Conservation (phyloP, 2,113 vertebrate genomes). For the Alces alces region DNA sequence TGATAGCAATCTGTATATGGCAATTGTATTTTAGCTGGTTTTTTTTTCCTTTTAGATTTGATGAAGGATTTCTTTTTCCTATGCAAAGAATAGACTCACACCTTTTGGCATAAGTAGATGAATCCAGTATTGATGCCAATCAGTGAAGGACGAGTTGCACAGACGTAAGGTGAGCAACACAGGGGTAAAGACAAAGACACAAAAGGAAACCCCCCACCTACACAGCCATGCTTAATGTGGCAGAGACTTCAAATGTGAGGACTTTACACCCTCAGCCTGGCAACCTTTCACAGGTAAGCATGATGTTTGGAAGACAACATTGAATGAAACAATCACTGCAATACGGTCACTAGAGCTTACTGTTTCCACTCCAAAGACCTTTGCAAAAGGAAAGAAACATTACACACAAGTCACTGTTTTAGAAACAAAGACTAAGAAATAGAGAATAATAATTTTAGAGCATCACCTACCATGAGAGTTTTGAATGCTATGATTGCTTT, state of each 20-base stretch:
- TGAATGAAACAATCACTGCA: slow-evolving; percentile 47
- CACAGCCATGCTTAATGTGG: slow-evolving; percentile 54
- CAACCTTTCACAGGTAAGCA: background rate
- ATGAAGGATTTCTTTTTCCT: slow-evolving; percentile 50
- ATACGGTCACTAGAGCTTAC: slow-evolving; percentile 54
- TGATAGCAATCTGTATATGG: slow-evolving; percentile 23
- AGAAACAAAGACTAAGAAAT: slow-evolving; percentile 64
- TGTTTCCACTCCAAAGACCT: slow-evolving; percentile 75
- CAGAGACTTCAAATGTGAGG: slow-evolving; percentile 50
- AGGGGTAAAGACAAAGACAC: slow-evolving; percentile 53
- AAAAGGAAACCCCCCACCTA: slow-evolving; percentile 68
- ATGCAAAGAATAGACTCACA: slow-evolving; percentile 33
- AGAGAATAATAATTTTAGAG: slow-evolving; percentile 69
- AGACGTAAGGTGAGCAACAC: slow-evolving; percentile 21
- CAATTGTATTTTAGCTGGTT: background rate
- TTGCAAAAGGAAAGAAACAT: slow-evolving; percentile 68
- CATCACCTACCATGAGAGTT: slow-evolving; percentile 90
- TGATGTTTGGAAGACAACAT: slow-evolving; percentile 51
- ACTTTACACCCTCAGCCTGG: slow-evolving; percentile 40
- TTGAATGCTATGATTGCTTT: slow-evolving; percentile 91
- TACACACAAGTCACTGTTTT: slow-evolving; percentile 64
- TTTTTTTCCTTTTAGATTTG: slow-evolving; percentile 39
- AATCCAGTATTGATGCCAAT: slow-evolving; percentile 9
- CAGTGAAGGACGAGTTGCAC: slow-evolving; percentile 16
- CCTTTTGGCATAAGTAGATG: slow-evolving; percentile 20